Base-by-base conservation (phyloP, 2,888 invertebrate species). In the Eilema caniola region DNA sequence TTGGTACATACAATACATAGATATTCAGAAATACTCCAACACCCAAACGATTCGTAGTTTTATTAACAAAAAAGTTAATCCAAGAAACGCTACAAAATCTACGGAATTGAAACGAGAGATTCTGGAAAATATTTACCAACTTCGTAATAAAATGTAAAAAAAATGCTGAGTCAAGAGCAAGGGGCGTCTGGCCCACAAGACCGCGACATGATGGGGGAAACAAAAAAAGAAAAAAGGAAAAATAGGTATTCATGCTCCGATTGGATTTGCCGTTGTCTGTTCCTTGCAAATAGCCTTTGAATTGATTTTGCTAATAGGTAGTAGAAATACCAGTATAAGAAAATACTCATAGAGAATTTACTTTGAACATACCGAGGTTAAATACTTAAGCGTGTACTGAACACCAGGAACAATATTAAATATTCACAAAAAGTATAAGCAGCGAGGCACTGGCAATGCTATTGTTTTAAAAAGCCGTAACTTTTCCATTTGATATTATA, bases 401-500 rank as follows among this genome's bases (percentile, higher is more conserved):
- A 73, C 56, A 73, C 61, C 37, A 70, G 12, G 16, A 67, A 61
- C 73, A 74, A 84, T 86, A 89, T 90, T 89, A 89, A 90, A 89
- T 89, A 90, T 90, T 88, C 89, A 88, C 83, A 89, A 90, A 90
- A 88, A 87, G 88, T 88, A 82, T 85, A 86, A 85, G 86, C 84
- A 47, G 31, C 80, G 86, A 85, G 86, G 85, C 86, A 84, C 82
- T 83, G 88, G 87, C 89, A 87, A 84, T 87, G 85, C 89, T 90
- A 93, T 95, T 95, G 93, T 95, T 95, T 94, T 94, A 93, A 94
- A 93, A 93, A 87, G 90, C 90, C 88, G 91, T 94, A 93, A 94
- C 93, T 95, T 93, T 93, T 89, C 92, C 92, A 91, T 95, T 92
- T 92, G 89, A 92, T 93, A 92, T 92, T 93, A 94, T 95, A 95